Evolutionary conservation across 2,888 invertebrate species (phyloP).

Genomic region (Scaptodrosophila latifasciaeformis): DNA sequence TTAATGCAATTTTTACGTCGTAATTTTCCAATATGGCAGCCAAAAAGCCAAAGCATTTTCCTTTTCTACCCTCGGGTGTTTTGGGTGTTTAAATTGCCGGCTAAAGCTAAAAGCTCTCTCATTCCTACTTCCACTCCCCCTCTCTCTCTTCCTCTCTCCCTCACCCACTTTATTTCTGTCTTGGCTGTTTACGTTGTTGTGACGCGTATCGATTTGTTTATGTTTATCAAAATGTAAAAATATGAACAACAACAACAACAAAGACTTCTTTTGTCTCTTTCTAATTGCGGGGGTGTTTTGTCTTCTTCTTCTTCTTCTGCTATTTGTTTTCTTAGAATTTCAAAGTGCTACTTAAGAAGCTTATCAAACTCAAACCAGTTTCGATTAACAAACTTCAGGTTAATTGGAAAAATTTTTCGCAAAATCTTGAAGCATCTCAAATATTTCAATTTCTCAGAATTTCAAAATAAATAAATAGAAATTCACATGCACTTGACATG

Average conservation of each 20-base stretch:
- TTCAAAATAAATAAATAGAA: not conserved
- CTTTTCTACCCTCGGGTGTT: slow-evolving; percentile 24
- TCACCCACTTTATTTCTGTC: slow-evolving; percentile 10
- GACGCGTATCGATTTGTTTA: slow-evolving; percentile 69
- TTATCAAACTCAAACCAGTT: too few relatives aligned
- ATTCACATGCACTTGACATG: slow-evolving; percentile 50
- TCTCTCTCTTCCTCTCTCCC: not conserved
- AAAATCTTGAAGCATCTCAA: not conserved
- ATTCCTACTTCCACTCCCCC: not conserved
- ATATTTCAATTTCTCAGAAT: not conserved
- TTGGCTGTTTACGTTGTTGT: slow-evolving; percentile 62
- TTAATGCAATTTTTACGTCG: slow-evolving; percentile 49
- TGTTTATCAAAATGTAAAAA: slow-evolving; percentile 51
- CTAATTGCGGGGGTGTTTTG: too few relatives aligned
- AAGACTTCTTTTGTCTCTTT: too few relatives aligned
- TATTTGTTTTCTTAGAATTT: too few relatives aligned
- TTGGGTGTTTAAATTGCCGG: slow-evolving; percentile 22
- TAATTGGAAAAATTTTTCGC: not conserved
- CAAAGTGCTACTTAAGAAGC: not conserved
- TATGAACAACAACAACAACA: not conserved
- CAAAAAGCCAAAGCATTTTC: slow-evolving; percentile 13
- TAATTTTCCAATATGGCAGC: slow-evolving; percentile 52
- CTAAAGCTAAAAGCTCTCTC: slow-evolving; percentile 19
- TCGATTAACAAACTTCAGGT: too few relatives aligned
- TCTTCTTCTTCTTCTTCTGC: too few relatives aligned